Conservation (phyloP, 2,888 invertebrate genomes). For the Yponomeuta cagnagella region DNA sequence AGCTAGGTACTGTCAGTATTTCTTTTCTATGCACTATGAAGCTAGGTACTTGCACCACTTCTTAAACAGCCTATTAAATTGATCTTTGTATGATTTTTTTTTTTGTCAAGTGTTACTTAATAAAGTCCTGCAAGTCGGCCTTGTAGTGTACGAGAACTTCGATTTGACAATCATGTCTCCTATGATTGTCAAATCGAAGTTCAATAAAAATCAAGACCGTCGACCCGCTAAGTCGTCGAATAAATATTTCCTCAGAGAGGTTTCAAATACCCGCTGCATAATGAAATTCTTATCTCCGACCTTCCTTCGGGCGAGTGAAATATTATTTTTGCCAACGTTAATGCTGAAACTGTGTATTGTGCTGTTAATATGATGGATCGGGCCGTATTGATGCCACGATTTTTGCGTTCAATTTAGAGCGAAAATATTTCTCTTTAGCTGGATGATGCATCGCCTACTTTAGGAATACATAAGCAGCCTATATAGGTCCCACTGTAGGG, state of each 20-base stretch:
- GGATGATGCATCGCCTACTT: background rate
- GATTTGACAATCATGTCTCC: too few relatives aligned
- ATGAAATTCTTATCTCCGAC: slow-evolving; percentile 19
- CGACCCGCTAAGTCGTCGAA: background rate
- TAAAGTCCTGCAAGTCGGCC: too few relatives aligned
- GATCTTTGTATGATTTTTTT: too few relatives aligned
- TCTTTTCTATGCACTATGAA: too few relatives aligned
- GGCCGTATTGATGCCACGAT: slow-evolving; percentile 14
- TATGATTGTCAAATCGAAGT: too few relatives aligned
- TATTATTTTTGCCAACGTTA: slow-evolving; percentile 30
- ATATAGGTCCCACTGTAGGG: too few relatives aligned
- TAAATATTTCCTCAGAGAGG: slow-evolving; percentile 1
- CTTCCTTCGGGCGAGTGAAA: slow-evolving; percentile 15
- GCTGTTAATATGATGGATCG: slow-evolving; percentile 52
- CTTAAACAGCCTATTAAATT: too few relatives aligned
- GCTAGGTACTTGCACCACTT: too few relatives aligned
- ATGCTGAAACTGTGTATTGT: slow-evolving; percentile 43
- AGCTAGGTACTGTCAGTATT: too few relatives aligned
- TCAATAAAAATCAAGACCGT: background rate
- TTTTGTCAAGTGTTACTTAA: too few relatives aligned
- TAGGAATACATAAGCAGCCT: background rate
- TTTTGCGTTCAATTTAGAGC: background rate
- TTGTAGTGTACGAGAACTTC: too few relatives aligned
- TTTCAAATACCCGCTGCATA: slow-evolving; percentile 8
- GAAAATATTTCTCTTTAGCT: background rate